Percentiles rank a stretch among this genome's conserved stretches.
Evolutionary conservation across 2,888 invertebrate species (phyloP).

Genomic region (Conops quadrifasciatus): DNA sequence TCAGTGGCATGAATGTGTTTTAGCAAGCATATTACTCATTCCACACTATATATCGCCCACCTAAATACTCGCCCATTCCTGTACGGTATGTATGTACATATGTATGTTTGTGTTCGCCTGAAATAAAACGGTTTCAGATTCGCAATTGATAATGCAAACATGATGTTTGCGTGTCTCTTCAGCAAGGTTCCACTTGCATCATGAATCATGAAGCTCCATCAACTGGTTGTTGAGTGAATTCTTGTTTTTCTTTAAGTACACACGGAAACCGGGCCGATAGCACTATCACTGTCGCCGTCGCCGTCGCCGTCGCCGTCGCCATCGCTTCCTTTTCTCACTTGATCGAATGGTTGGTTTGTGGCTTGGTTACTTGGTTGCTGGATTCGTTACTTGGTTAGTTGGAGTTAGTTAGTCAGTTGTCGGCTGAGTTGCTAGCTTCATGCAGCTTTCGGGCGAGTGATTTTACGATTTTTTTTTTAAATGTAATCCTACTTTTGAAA

Average conservation of each 20-base stretch:
- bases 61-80: background rate
- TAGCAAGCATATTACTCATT: background rate
- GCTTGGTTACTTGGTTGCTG: background rate
- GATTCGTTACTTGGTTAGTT: background rate
- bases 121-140: background rate
- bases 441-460: too few relatives aligned
- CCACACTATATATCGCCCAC: background rate
- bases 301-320: background rate
- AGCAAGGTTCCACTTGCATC: background rate
- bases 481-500: too few relatives aligned
- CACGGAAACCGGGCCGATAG: conserved; percentile 29
- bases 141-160: conserved; percentile 33
- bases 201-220: background rate
- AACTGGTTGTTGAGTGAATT: conserved; percentile 4
- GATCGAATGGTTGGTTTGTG: background rate
- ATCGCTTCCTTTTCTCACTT: too few relatives aligned
- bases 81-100: conserved; percentile 5
- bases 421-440: too few relatives aligned
- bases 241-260: background rate
- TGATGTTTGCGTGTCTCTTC: conserved; percentile 28
- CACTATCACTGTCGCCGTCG: background rate
- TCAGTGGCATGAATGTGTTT: background rate
- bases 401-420: background rate
- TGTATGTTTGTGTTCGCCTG: background rate
- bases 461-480: too few relatives aligned